Conservation (phyloP, 2,113 vertebrate species). For the Marmota monax region DNA sequence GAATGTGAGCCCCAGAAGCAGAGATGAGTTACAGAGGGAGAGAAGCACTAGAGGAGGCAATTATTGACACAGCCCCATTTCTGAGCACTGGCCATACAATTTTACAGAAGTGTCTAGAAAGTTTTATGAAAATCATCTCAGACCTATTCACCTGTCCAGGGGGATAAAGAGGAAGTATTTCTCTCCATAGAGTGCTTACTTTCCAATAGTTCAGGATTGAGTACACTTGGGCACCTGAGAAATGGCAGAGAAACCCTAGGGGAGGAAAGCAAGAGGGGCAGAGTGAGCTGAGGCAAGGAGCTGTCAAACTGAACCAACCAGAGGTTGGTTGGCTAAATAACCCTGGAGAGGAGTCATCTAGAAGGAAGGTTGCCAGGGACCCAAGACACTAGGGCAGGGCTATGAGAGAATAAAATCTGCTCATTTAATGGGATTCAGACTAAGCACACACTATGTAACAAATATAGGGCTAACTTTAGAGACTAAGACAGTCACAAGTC, state of each 20-base stretch:
- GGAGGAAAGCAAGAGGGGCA: not conserved
- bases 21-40: not conserved
- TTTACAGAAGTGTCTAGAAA: not conserved
- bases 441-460: too few relatives aligned
- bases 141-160: not conserved
- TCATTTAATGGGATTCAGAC: not conserved
- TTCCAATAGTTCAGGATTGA: not conserved
- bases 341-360: not conserved
- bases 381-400: not conserved
- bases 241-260: not conserved
- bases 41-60: not conserved
- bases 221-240: not conserved
- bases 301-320: not conserved
- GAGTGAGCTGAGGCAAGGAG: not conserved
- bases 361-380: not conserved
- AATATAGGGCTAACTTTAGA: not conserved
- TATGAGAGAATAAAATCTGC: not conserved
- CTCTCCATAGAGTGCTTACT: not conserved
- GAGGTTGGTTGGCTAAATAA: too few relatives aligned
- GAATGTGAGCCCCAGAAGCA: not conserved
- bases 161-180: not conserved
- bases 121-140: not conserved
- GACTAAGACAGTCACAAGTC: not conserved
- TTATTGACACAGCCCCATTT: not conserved
- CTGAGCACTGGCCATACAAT: not conserved